A percentile compares a stretch with the other conserved stretches of the same genome.
These are phyloP conservation scores for Macaria notata DNA, from an alignment of 2,888 invertebrate species.

Conservation along the genomic window DNA sequence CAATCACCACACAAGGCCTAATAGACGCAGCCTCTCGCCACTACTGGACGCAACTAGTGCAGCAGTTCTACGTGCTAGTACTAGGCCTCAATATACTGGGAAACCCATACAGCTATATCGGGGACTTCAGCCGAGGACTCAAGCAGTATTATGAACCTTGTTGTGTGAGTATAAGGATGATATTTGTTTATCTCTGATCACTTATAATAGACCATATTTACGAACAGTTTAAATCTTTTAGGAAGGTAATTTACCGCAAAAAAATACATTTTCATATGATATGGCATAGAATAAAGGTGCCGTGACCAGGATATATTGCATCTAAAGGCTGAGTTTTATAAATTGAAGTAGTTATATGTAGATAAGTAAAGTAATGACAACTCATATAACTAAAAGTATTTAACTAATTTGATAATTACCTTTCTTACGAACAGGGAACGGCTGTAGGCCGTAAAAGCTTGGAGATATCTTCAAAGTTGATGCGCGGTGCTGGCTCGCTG, in stretches of 20 bases:
- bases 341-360: too few species aligned
- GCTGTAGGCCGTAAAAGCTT: slow-evolving; percentile 40
- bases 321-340: too few species aligned
- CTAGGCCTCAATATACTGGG: slow-evolving; percentile 90
- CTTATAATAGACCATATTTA: too few species aligned
- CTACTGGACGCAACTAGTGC: slow-evolving; percentile 87
- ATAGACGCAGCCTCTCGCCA: slow-evolving; percentile 82
- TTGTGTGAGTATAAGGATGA: slow-evolving; percentile 63
- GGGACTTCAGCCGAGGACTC: slow-evolving; percentile 81
- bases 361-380: too few species aligned
- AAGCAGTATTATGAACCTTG: slow-evolving; percentile 85
- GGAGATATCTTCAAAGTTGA: slow-evolving; percentile 41
- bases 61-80: slow-evolving; percentile 91
- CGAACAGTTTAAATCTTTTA: too few species aligned
- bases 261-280: too few species aligned
- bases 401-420: slow-evolving; percentile 1
- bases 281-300: too few species aligned
- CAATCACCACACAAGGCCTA: slow-evolving; percentile 74
- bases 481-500: slow-evolving; percentile 44
- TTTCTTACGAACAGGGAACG: slow-evolving; percentile 38
- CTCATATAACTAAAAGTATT: too few species aligned
- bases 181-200: neutral
- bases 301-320: too few species aligned
- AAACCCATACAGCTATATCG: slow-evolving; percentile 87
- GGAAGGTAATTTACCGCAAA: too few species aligned